These are phyloP conservation scores for Heliconius hewitsoni DNA, from an alignment of 1,140 invertebrate genomes.

Conservation along the genomic window DNA sequence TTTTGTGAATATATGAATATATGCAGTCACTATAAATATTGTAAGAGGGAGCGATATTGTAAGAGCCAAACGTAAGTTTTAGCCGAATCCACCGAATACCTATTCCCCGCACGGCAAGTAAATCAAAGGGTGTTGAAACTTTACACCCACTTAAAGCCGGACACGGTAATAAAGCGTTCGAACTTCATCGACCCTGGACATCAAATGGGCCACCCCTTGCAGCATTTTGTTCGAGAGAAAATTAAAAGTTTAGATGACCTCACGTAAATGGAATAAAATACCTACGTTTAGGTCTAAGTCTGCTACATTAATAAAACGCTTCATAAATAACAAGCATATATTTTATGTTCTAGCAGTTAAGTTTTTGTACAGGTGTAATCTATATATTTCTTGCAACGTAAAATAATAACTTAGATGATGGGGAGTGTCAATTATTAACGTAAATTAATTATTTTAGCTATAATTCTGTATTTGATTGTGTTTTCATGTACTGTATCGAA, in stretches of 20 bases:
- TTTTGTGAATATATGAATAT: neutral
- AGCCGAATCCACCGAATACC: slow-evolving; percentile 58
- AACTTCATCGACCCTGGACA: slow-evolving; percentile 77
- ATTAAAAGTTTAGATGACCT: slow-evolving; percentile 70
- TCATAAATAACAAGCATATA: no score
- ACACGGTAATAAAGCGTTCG: slow-evolving; percentile 80
- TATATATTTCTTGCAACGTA: no score
- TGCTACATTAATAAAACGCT: no score
- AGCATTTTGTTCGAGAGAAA: slow-evolving; percentile 72
- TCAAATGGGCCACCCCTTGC: slow-evolving; percentile 76
- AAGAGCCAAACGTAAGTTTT: slow-evolving; percentile 41
- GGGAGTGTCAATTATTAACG: no score
- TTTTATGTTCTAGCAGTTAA: no score
- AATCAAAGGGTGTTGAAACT: slow-evolving; percentile 81
- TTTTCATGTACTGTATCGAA: no score
- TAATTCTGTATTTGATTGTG: no score
- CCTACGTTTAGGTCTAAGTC: neutral
- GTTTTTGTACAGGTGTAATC: neutral
- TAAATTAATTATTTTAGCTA: no score
- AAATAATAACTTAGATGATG: no score
- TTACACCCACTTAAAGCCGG: slow-evolving; percentile 81
- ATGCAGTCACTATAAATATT: neutral
- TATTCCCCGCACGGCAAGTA: slow-evolving; percentile 70
- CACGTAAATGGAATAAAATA: slow-evolving; percentile 24
- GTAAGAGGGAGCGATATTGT: neutral